Evolutionary conservation across 2,888 invertebrate species (phyloP).

Genomic region (Drosophila bunnanda): DNA sequence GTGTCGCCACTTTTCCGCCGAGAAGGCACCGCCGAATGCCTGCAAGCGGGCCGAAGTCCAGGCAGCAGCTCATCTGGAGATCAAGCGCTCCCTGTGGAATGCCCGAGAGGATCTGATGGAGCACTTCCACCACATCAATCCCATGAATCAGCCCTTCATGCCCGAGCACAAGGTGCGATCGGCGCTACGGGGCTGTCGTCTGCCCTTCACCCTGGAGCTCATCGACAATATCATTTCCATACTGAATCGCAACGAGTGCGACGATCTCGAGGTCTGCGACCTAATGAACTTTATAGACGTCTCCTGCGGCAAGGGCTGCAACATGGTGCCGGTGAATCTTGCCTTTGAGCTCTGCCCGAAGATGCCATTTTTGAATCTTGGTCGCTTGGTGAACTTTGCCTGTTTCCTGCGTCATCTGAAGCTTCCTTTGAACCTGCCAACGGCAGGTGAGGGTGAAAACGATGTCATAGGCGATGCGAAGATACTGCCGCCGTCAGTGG

Average conservation of each 20-base stretch:
- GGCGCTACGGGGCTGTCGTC: slow-evolving; percentile 88
- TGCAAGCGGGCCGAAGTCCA: slow-evolving; percentile 86
- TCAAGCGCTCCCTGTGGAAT: slow-evolving; percentile 90
- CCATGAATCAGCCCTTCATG: slow-evolving; percentile 87
- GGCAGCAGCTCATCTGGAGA: slow-evolving; percentile 88
- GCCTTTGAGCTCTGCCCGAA: slow-evolving; percentile 84
- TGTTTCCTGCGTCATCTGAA: slow-evolving; percentile 80
- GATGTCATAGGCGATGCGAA: slow-evolving; percentile 8
- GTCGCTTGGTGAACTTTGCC: slow-evolving; percentile 81
- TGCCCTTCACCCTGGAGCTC: slow-evolving; percentile 89
- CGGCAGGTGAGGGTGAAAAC: slow-evolving; percentile 23
- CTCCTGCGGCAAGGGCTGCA: slow-evolving; percentile 84
- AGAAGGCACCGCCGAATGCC: slow-evolving; percentile 85
- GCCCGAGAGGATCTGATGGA: slow-evolving; percentile 88
- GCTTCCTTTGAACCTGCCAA: slow-evolving; percentile 61
- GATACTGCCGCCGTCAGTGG: slow-evolving; percentile 16
- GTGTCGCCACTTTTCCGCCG: slow-evolving; percentile 89
- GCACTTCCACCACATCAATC: slow-evolving; percentile 87
- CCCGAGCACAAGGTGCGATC: slow-evolving; percentile 87
- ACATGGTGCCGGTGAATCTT: slow-evolving; percentile 82
- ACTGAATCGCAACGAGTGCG: slow-evolving; percentile 87
- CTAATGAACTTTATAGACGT: slow-evolving; percentile 90
- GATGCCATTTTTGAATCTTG: slow-evolving; percentile 80
- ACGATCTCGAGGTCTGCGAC: slow-evolving; percentile 88
- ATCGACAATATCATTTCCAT: slow-evolving; percentile 88